Conservation (phyloP, 2,888 invertebrate genomes). For the Zaprionus bogoriensis region DNA sequence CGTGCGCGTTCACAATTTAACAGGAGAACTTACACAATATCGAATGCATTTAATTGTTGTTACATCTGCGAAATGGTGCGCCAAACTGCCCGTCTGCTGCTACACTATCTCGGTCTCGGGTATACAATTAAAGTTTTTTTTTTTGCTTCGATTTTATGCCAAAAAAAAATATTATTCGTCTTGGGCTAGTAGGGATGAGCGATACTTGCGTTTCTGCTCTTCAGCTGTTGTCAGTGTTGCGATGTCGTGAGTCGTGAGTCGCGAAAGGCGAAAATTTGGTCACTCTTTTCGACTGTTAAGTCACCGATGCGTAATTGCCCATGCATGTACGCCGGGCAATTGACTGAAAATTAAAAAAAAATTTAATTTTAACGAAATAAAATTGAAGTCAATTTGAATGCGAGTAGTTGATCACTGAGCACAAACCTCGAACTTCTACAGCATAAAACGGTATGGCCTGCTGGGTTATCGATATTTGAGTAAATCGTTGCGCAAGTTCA, state of each 20-base stretch:
- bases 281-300: background rate
- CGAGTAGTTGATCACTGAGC: too few species aligned
- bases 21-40: slow-evolving; percentile 48
- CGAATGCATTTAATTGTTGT: slow-evolving; percentile 36
- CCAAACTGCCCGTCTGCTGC: slow-evolving; percentile 10
- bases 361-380: background rate
- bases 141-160: slow-evolving; percentile 28
- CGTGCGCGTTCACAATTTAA: slow-evolving; percentile 3
- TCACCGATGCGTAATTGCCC: background rate
- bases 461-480: too few species aligned
- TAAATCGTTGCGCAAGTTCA: too few species aligned
- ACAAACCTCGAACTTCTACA: too few species aligned
- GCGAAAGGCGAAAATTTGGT: background rate
- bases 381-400: too few species aligned
- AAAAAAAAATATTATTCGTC: slow-evolving; percentile 33
- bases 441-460: too few species aligned
- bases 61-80: background rate
- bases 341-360: background rate
- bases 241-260: background rate
- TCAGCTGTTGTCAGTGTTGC: too few species aligned
- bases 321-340: background rate
- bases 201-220: background rate
- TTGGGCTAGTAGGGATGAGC: slow-evolving; percentile 25
- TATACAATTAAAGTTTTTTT: slow-evolving; percentile 14
- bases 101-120: background rate